Percentiles rank a stretch among this genome's conserved stretches.
These are phyloP conservation scores for Mus minutoides DNA, from an alignment of 2,797 vertebrate genomes.

Conservation along the genomic window DNA sequence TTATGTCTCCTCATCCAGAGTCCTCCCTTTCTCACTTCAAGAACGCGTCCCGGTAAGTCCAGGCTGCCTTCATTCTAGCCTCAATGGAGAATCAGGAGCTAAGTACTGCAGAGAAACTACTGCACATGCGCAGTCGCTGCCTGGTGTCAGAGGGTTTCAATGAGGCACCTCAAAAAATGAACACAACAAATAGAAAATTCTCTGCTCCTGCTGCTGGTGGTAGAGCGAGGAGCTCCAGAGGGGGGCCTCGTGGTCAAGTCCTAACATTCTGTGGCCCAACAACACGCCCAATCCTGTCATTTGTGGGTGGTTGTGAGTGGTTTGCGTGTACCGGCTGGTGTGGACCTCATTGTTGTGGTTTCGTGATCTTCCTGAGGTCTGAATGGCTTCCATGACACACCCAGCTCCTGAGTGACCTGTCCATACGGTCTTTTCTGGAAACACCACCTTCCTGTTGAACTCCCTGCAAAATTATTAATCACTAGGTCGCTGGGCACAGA, in stretches of 20 bases:
- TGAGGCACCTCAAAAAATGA: background rate
- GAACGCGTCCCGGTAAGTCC: rapidly evolving
- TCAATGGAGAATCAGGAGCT: background rate
- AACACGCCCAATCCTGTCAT: constrained; percentile 72
- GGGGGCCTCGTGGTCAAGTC: constrained; percentile 77
- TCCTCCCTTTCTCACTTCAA: background rate
- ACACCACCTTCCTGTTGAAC: background rate
- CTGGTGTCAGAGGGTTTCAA: background rate
- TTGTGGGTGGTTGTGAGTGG: constrained; percentile 84
- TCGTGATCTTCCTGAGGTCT: constrained; percentile 80
- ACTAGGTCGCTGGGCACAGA: no score
- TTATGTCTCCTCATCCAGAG: background rate
- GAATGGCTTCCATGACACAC: constrained; percentile 54
- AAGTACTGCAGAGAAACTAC: background rate
- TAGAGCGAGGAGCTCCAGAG: background rate
- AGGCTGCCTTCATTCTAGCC: background rate
- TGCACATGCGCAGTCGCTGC: background rate
- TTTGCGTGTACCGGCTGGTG: constrained; percentile 69
- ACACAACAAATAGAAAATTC: background rate
- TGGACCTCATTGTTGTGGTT: constrained; percentile 83
- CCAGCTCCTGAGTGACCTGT: constrained; percentile 57
- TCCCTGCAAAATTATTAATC: background rate
- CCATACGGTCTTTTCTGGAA: constrained; percentile 42
- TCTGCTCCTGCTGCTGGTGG: background rate
- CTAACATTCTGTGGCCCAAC: constrained; percentile 83